Conservation (phyloP, 2,113 vertebrate genomes). For the Strix uralensis region DNA sequence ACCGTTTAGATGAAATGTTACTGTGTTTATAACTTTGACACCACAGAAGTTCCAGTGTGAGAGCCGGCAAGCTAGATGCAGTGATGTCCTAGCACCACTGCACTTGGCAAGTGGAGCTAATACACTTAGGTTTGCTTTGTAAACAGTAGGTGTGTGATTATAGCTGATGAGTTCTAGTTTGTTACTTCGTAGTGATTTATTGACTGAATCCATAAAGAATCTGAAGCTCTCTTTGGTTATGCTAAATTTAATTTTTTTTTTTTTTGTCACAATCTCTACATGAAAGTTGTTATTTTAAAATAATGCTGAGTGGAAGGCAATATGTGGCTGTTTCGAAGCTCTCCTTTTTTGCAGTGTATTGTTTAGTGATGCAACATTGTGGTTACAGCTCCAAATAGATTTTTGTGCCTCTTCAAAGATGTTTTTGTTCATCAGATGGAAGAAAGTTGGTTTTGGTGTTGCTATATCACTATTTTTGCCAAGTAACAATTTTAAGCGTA, state of each 20-base stretch:
- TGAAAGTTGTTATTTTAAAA: background rate
- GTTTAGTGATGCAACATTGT: background rate
- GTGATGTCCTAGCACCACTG: background rate
- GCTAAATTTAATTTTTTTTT: background rate
- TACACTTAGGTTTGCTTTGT: background rate
- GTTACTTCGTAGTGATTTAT: background rate
- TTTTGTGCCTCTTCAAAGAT: background rate
- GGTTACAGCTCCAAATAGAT: background rate
- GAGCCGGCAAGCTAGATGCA: background rate
- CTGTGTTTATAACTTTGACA: background rate
- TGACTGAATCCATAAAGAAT: background rate
- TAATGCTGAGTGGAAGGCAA: background rate
- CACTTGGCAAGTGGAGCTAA: background rate
- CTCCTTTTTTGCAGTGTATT: background rate
- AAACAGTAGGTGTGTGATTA: background rate
- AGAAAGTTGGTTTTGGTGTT: background rate
- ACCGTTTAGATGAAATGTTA: background rate
- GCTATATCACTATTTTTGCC: background rate
- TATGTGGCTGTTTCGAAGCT: background rate
- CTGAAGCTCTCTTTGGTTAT: background rate
- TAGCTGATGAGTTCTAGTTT: background rate
- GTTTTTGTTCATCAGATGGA: background rate
- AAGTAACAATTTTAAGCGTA: background rate
- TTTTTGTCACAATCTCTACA: background rate
- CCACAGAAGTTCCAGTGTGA: background rate